A percentile compares a stretch with the other conserved stretches of the same genome.
phyloP scores from a whole-genome alignment of 1,140 invertebrate genomes.

The Ostrea denselamellosa region DNA sequence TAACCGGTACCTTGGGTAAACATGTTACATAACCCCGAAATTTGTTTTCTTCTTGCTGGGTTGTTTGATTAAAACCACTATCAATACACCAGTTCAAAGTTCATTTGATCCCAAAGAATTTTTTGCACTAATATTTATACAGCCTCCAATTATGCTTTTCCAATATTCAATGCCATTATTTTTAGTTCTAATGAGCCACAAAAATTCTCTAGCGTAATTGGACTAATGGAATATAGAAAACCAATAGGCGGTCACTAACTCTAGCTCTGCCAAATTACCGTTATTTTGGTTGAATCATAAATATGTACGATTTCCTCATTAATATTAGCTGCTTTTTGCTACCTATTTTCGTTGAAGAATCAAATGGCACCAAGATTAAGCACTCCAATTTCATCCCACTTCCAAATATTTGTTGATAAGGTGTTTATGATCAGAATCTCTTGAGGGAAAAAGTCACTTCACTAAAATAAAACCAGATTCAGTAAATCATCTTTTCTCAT shows the following conservation, averaged over 20 bases:
- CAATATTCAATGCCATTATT: conserved; percentile 30
- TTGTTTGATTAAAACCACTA: conserved; percentile 29
- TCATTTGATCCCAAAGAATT: neutral
- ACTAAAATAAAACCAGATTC: neutral
- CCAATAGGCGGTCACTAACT: neutral
- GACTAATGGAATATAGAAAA: neutral
- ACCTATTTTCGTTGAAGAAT: neutral
- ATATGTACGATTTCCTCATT: conserved; percentile 8
- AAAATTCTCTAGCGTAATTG: conserved; percentile 9
- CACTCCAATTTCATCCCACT: neutral
- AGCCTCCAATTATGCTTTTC: conserved; percentile 7
- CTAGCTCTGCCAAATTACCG: neutral
- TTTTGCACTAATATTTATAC: conserved; percentile 10
- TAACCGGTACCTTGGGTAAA: conserved; percentile 13
- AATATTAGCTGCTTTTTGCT: neutral
- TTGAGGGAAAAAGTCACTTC: neutral
- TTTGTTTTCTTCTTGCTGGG: neutral
- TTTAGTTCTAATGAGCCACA: conserved; percentile 6
- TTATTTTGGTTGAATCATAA: conserved; percentile 4
- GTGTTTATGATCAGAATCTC: neutral
- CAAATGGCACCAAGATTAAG: neutral
- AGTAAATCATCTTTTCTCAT: conserved; percentile 19
- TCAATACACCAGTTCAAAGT: conserved; percentile 14
- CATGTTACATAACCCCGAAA: conserved; percentile 13
- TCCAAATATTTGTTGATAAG: neutral